Conservation (phyloP, 2,888 invertebrate species). For the Heliconius charithonia region DNA sequence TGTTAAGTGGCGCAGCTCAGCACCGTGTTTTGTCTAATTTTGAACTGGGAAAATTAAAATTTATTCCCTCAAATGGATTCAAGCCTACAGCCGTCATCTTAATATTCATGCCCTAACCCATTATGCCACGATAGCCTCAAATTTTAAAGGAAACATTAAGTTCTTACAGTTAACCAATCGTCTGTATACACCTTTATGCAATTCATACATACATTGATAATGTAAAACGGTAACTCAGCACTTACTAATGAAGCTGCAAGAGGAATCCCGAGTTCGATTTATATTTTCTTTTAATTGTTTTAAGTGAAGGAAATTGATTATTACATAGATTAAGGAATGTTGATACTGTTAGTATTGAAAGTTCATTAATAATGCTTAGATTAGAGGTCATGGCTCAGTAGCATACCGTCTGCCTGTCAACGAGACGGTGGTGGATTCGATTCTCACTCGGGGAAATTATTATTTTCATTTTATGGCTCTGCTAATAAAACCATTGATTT, state of each 20-base stretch:
- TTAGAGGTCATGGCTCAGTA: background rate
- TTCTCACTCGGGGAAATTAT: too few species aligned
- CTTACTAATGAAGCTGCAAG: conserved; percentile 44
- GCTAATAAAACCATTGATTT: too few species aligned
- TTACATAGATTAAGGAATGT: conserved; percentile 29
- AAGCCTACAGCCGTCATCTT: too few species aligned
- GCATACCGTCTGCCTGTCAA: too few species aligned
- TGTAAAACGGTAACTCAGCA: conserved; percentile 22
- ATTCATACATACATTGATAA: conserved; percentile 7
- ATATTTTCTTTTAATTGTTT: conserved; percentile 44
- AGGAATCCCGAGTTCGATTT: conserved; percentile 45
- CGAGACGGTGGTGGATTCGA: too few species aligned
- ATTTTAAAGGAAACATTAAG: background rate
- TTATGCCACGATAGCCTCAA: background rate
- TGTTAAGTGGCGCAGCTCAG: too few species aligned
- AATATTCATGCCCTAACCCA: too few species aligned
- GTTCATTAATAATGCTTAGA: background rate
- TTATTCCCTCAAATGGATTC: too few species aligned
- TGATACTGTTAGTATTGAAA: conserved; percentile 4
- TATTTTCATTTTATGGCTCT: too few species aligned
- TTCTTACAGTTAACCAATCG: background rate
- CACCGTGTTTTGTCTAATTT: too few species aligned
- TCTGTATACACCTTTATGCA: conserved; percentile 20
- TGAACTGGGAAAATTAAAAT: too few species aligned
- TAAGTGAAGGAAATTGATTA: conserved; percentile 42